Base-by-base conservation (phyloP, 1,140 invertebrate genomes). In the Lepidurus apus region DNA sequence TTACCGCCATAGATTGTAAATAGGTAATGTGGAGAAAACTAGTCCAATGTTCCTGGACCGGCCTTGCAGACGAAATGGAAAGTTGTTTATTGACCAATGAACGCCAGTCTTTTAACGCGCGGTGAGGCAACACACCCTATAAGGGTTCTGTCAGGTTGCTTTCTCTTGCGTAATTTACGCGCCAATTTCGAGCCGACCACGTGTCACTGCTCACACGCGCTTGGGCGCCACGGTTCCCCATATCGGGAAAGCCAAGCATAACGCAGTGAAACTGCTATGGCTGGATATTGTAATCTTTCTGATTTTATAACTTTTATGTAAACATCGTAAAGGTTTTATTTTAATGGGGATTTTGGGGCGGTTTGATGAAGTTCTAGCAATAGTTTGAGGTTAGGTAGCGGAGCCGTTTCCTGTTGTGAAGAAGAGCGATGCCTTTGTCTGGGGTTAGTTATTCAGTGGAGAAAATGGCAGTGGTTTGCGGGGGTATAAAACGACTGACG, bases 1-100 rank as follows among this genome's bases (percentile, higher is more conserved):
- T 13, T 7, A 65, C 21, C 0, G 1, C 53, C 8, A 65, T n/a
- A 13, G 4, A 65, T 21, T 13, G 53, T 65, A 34, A 34, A 34
- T 4, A 34, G 34, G 34, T 65, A 21, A 13, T 17, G 53, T 11
- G 53, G 53, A 21, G 7, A 17, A 65, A 11, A 65, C 17, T 65
- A 65, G 53, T 13, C 13, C 47, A 21, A 21, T 13, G 47, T n/a
- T 65, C 11, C 21, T n/a, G 17, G 7, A 65, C 17, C 3, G 53
- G 53, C 53, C 53, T 65, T 65, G 53, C 17, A 13, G 53, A 21
- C 53, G 53, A 65, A 65, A 65, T 21, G 53, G 53, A 65, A 65
- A 65, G 53, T 65, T 65, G 9, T 65, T 13, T 65, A 21, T 65
- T 65, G 13, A 11, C 6, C 13, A 17, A n/a, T n/a, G 53, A 21